These are phyloP conservation scores for Percopsis transmontana DNA, from an alignment of 2,113 vertebrate species.

Conservation along the genomic window DNA sequence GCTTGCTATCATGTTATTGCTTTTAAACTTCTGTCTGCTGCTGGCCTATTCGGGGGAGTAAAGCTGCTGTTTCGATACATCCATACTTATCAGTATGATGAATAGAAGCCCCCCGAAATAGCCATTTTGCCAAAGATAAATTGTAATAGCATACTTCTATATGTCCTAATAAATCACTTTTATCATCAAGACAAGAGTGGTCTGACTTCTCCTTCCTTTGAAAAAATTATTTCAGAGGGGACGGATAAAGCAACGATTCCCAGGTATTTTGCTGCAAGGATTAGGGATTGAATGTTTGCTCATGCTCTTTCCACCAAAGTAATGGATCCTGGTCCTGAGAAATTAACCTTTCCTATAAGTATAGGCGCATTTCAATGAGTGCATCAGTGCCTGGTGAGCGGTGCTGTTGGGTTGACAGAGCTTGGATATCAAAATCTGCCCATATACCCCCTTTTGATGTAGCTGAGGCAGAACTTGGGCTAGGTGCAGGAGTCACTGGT, in stretches of 20 bases:
- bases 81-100: no score
- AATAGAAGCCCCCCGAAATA: no score
- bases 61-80: no score
- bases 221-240: slow-evolving; percentile 18
- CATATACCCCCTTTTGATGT: slow-evolving; percentile 33
- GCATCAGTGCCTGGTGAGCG: slow-evolving; percentile 24
- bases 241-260: slow-evolving; percentile 18
- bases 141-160: no score
- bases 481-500: background rate
- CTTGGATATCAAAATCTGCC: slow-evolving; percentile 12
- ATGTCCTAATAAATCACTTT: no score
- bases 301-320: slow-evolving; percentile 36
- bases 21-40: no score
- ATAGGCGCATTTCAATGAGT: slow-evolving; percentile 27
- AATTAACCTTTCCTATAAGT: slow-evolving; percentile 35
- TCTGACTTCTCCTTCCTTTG: slow-evolving; percentile 22
- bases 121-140: no score
- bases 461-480: background rate
- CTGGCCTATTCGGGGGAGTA: no score
- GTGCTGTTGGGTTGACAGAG: slow-evolving; percentile 19
- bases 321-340: slow-evolving; percentile 18
- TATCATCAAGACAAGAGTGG: no score
- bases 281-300: slow-evolving; percentile 26
- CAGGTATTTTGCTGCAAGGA: slow-evolving; percentile 30
- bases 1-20: no score